Conservation (phyloP, 2,113 vertebrate genomes). For the Caranx melampygus region DNA sequence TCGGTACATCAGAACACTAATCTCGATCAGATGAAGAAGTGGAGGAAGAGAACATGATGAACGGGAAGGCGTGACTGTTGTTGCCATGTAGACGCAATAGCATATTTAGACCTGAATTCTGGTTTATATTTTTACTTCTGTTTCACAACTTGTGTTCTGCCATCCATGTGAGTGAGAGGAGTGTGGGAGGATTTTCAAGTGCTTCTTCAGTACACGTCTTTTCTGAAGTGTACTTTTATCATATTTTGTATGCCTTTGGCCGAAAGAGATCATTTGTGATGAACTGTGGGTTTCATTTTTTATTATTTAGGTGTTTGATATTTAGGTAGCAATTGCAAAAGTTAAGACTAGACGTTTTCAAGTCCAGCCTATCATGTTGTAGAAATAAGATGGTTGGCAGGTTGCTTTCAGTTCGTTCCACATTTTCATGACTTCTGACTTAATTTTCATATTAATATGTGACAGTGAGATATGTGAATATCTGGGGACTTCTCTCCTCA, state of each 20-base stretch:
- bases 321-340: conserved; percentile 23
- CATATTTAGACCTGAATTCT: conserved; percentile 10
- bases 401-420: conserved; percentile 33
- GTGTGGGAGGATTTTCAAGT: conserved; percentile 47
- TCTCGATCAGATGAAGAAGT: conserved; percentile 38
- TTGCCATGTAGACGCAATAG: conserved; percentile 18
- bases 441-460: conserved; percentile 25
- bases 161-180: conserved; percentile 24
- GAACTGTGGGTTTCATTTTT: conserved; percentile 15
- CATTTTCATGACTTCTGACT: conserved; percentile 19
- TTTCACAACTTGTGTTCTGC: conserved; percentile 1
- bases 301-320: not conserved
- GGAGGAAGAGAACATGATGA: not conserved
- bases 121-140: not conserved
- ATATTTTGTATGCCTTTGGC: conserved; percentile 56
- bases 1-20: not conserved
- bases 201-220: conserved; percentile 47
- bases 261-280: conserved; percentile 44
- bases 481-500: conserved; percentile 21
- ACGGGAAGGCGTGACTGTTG: not conserved
- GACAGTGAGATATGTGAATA: not conserved
- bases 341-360: conserved; percentile 10
- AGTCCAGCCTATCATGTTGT: not conserved
- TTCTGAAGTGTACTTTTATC: conserved; percentile 27
- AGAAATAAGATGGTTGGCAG: conserved; percentile 21